Base-by-base conservation (phyloP, 2,113 vertebrate genomes). In the Numida meleagris region DNA sequence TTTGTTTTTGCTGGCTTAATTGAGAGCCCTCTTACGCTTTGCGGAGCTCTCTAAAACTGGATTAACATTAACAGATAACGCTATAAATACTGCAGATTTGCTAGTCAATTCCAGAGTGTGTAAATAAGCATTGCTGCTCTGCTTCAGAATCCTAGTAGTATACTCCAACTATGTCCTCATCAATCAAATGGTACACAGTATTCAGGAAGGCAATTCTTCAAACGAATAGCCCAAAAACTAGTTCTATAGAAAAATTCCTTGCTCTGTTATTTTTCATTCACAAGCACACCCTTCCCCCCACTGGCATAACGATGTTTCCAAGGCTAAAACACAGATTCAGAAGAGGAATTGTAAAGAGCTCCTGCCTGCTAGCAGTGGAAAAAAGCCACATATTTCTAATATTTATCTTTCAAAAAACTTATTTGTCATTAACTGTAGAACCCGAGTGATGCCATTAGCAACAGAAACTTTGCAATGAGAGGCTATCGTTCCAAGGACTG, bases 211-310 rank as follows among this genome's bases (percentile, higher is more conserved):
- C 80, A 91, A 91, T 95, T 94, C 76, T 94, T 96, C 94, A 96
- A 95, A 96, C 79, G 83, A 96, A 95, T 70, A 91, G 93, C 87
- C 94, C 92, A 92, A 95, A 96, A 93, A 62, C 55, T 61, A 83
- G 85, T 89, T 94, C 87, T 68, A 65, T 38, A 83, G 7, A 91
- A 65, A 86, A 95, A 74, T 91, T 68, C 91, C 57, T 93, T 65
- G 38, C 51, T 78, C 76, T 71, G 59, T 85, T 94, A 91, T 93
- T 95, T 88, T 96, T 93, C 94, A 88, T 61, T 94, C 92, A 90
- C 66, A 84, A 34, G 76, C 3, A 36, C 24, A 58, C 55, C 85
- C 68, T 80, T 67, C 79, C 74, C 74, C 38, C 23, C 75, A 15
- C 1, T 29, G 75, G 29, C 45, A 38, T 75, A 95, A 95, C 51